Conservation (phyloP, 2,113 vertebrate genomes). For the Pollimyrus isidori region DNA sequence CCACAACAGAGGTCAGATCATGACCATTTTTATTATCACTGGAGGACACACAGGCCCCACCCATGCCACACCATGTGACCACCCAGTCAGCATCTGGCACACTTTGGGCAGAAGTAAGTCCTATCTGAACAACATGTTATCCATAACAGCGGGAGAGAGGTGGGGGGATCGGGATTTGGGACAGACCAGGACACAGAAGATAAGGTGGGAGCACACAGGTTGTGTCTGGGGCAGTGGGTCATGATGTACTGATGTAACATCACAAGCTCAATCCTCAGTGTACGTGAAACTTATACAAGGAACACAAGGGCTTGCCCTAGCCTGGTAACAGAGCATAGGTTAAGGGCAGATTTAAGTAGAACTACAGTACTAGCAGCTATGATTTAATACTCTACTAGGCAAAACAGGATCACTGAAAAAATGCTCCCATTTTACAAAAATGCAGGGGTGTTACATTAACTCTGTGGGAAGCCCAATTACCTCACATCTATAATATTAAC, state of each 20-base stretch:
- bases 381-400: neutral
- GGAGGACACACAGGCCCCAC: neutral
- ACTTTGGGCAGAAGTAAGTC: neutral
- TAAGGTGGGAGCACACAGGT: neutral
- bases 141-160: neutral
- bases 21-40: neutral
- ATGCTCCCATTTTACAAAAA: neutral
- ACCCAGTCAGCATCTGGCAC: neutral
- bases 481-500: neutral
- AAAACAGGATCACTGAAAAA: neutral
- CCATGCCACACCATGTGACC: neutral
- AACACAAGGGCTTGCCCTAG: neutral
- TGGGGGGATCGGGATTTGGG: neutral
- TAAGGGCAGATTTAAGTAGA: neutral
- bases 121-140: neutral
- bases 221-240: neutral
- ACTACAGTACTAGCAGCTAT: neutral
- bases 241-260: neutral
- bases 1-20: neutral
- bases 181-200: neutral
- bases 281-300: neutral
- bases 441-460: neutral
- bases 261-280: neutral
- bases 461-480: neutral
- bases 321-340: neutral